Percentiles rank a stretch among this genome's conserved stretches.
These are phyloP conservation scores for Struthio camelus DNA, from an alignment of 2,113 vertebrate genomes.

Conservation along the genomic window DNA sequence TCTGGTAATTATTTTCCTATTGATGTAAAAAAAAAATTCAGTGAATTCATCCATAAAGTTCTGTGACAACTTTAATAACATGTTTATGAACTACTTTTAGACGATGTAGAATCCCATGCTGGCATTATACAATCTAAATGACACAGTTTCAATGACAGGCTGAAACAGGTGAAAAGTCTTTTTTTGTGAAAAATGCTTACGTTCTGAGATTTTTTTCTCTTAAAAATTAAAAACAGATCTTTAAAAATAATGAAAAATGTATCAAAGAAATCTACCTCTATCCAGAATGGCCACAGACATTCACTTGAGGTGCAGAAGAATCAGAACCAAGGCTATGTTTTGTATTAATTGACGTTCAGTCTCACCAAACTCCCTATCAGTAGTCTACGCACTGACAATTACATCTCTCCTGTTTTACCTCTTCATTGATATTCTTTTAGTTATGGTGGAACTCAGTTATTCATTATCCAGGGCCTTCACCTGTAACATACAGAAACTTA, in stretches of 20 bases:
- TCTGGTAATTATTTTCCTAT: neutral
- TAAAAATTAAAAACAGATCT: neutral
- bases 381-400: neutral
- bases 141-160: neutral
- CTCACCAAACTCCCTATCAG: accelerated
- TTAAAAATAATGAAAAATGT: neutral
- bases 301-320: neutral
- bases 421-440: neutral
- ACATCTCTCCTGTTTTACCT: neutral
- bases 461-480: neutral
- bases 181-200: neutral
- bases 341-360: neutral
- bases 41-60: neutral
- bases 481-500: neutral
- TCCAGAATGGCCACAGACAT: neutral
- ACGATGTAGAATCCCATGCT: neutral
- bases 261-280: accelerated
- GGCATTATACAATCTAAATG: neutral
- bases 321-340: neutral
- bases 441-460: neutral
- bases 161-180: neutral
- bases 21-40: neutral
- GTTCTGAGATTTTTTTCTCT: neutral
- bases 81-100: neutral
- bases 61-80: neutral